Percentiles rank a stretch among this genome's conserved stretches.
These are phyloP conservation scores for Psilopogon haemacephalus DNA, from an alignment of 2,113 vertebrate genomes.

Conservation along the genomic window DNA sequence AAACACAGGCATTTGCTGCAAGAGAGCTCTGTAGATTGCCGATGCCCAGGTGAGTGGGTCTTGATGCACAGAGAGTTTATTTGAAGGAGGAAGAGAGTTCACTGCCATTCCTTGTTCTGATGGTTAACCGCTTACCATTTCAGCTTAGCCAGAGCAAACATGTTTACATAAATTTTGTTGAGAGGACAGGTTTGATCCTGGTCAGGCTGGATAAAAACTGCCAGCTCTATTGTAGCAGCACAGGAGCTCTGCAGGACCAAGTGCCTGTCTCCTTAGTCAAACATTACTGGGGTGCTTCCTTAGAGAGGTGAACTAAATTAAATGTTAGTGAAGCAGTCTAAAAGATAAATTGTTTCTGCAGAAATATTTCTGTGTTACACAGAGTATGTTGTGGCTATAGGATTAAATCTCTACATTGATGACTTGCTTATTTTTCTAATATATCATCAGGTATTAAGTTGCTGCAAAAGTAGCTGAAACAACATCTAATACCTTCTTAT, in stretches of 20 bases:
- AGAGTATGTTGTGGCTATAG: neutral
- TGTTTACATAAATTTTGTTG: neutral
- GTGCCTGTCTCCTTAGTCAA: neutral
- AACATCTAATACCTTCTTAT: neutral
- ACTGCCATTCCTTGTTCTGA: neutral
- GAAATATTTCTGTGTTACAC: neutral
- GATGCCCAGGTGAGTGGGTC: neutral
- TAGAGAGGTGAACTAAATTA: neutral
- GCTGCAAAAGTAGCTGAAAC: neutral
- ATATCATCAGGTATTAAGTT: neutral
- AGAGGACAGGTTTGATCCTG: neutral
- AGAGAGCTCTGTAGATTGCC: neutral
- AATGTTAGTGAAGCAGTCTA: neutral
- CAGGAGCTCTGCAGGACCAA: neutral
- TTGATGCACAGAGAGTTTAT: neutral
- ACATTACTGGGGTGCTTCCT: neutral
- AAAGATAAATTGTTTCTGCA: neutral
- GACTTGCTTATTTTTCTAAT: neutral
- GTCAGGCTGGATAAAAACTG: neutral
- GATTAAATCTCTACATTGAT: neutral
- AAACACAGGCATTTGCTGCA: neutral
- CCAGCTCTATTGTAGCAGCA: fast-evolving
- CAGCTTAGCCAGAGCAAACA: neutral
- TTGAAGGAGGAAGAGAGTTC: neutral
- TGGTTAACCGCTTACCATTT: neutral